Percentiles rank a stretch among this genome's conserved stretches.
These are phyloP conservation scores for Procambarus clarkii DNA, from an alignment of 1,140 invertebrate genomes.

Conservation along the genomic window DNA sequence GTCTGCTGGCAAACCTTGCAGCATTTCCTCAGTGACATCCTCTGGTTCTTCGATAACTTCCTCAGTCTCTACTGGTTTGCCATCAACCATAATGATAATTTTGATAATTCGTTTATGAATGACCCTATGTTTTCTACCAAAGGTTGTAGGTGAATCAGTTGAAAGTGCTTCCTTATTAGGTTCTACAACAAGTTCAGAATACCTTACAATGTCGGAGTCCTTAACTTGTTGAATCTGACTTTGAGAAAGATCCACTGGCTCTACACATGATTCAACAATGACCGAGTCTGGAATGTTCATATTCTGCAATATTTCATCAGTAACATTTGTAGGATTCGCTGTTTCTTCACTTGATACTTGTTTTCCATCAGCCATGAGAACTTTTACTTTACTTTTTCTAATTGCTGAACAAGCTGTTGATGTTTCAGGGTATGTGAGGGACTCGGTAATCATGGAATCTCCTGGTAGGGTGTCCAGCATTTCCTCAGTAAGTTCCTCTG, in stretches of 20 bases:
- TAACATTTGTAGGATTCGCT: not conserved
- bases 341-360: slow-evolving; percentile 13
- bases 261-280: not conserved
- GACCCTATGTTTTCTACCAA: not conserved
- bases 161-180: not conserved
- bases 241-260: not conserved
- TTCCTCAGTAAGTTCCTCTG: slow-evolving; percentile 34
- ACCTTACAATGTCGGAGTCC: not conserved
- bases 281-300: not conserved
- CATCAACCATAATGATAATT: slow-evolving; percentile 18
- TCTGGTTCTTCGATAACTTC: slow-evolving; percentile 32
- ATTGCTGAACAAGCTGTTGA: not conserved
- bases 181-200: not conserved
- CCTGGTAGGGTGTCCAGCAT: slow-evolving; percentile 2
- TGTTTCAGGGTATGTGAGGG: not conserved
- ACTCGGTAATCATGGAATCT: slow-evolving; percentile 29
- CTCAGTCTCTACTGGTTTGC: slow-evolving; percentile 38
- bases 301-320: not conserved
- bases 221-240: not conserved
- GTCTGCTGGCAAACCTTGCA: slow-evolving; percentile 8
- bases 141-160: not conserved
- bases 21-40: slow-evolving; percentile 31
- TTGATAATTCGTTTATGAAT: slow-evolving; percentile 9
- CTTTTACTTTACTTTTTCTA: slow-evolving; percentile 28
- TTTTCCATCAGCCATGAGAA: slow-evolving; percentile 41